These are phyloP conservation scores for Channa striata DNA, from an alignment of 2,797 vertebrate species.

Conservation along the genomic window DNA sequence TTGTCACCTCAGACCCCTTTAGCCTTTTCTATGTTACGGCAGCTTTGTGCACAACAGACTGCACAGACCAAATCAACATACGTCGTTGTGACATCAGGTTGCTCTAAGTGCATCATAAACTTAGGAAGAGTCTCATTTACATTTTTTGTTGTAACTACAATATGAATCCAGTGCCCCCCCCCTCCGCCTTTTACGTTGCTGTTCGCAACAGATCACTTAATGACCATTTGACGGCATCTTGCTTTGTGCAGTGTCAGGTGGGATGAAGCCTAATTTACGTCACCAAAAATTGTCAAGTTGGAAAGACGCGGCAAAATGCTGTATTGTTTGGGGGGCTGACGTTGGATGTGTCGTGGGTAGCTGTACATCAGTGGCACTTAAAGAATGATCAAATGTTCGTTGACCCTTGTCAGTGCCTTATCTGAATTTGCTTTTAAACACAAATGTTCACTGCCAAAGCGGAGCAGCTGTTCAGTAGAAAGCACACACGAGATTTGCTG, in stretches of 20 bases:
- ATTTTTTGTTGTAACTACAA: slow-evolving; percentile 32
- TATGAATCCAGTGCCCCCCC: slow-evolving; percentile 61
- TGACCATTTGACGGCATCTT: slow-evolving; percentile 22
- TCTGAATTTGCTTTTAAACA: slow-evolving; percentile 69
- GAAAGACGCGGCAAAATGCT: slow-evolving; percentile 42
- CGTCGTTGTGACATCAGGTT: slow-evolving; percentile 50
- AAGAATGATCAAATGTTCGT: slow-evolving; percentile 67
- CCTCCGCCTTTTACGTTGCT: slow-evolving; percentile 71
- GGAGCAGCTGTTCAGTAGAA: slow-evolving; percentile 64
- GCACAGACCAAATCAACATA: slow-evolving; percentile 72
- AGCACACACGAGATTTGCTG: slow-evolving; percentile 72
- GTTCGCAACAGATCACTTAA: slow-evolving; percentile 35
- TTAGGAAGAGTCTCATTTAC: slow-evolving; percentile 36
- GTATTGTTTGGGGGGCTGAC: slow-evolving; percentile 33
- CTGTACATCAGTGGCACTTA: slow-evolving; percentile 61
- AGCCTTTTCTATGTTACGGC: slow-evolving; percentile 74
- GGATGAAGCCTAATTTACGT: slow-evolving; percentile 24
- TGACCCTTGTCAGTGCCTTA: slow-evolving; percentile 81
- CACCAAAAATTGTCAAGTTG: slow-evolving; percentile 39
- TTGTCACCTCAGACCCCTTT: slow-evolving; percentile 66
- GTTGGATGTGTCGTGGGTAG: slow-evolving; percentile 28
- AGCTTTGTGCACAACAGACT: slow-evolving; percentile 73
- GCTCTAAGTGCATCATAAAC: slow-evolving; percentile 23
- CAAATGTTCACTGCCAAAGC: slow-evolving; percentile 73
- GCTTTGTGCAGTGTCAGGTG: slow-evolving; percentile 20